Evolutionary conservation across 2,888 invertebrate species (phyloP).

Genomic region (Allygus modestus): DNA sequence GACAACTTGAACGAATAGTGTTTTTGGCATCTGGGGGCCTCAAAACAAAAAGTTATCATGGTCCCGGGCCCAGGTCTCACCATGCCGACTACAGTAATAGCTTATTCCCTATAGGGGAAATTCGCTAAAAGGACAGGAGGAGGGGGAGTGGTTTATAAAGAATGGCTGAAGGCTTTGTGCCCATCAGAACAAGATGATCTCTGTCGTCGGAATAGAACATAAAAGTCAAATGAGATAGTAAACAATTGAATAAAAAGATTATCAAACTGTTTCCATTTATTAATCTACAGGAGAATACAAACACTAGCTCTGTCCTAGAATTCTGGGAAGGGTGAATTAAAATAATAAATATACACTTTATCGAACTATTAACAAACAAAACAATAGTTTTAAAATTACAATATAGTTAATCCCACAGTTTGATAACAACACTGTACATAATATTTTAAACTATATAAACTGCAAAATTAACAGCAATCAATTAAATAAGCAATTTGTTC

Average conservation of each 20-base stretch:
- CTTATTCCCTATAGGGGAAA: too few species aligned
- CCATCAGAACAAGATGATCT: too few species aligned
- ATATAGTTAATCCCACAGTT: slow-evolving; percentile 4
- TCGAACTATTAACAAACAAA: slow-evolving; percentile 27
- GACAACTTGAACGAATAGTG: too few species aligned
- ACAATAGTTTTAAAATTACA: slow-evolving; percentile 27
- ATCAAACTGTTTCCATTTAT: slow-evolving; percentile 41
- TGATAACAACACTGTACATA: slow-evolving; percentile 29
- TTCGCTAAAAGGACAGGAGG: too few species aligned
- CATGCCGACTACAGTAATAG: too few species aligned
- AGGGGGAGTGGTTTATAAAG: too few species aligned
- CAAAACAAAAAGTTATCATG: too few species aligned
- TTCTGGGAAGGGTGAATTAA: not conserved
- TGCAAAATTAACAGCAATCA: not conserved
- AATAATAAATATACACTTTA: slow-evolving; percentile 17
- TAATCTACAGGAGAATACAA: slow-evolving; percentile 6
- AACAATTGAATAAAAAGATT: slow-evolving; percentile 15
- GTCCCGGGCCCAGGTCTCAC: too few species aligned
- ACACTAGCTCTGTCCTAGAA: slow-evolving; percentile 10
- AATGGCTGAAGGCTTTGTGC: too few species aligned
- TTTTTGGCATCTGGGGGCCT: too few species aligned
- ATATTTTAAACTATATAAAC: not conserved
- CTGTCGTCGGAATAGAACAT: too few species aligned
- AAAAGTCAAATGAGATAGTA: too few species aligned
- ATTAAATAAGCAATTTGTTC: not conserved